Base-by-base conservation (phyloP, 2,888 invertebrate species). In the Nomada lathburiana region DNA sequence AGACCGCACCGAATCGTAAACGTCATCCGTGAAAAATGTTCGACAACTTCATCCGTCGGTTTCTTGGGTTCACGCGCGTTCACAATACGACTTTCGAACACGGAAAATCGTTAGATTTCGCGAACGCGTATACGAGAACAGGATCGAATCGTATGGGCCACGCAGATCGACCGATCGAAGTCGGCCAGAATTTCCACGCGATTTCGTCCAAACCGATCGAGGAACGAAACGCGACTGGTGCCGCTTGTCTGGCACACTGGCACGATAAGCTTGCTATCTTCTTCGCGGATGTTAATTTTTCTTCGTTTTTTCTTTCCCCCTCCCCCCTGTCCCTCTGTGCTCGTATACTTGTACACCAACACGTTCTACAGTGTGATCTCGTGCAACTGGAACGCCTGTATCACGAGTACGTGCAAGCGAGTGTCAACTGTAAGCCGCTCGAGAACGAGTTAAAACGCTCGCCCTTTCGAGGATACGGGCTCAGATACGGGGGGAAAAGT, bases 241-340 rank as follows among this genome's bases (percentile, higher is more conserved):
- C 77, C 82, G 74, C 57, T 82, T 70, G 73, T 85, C 82, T 83
- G 80, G 76, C 82, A 50, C 63, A 18, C 68, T 47, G 47, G 63
- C 29, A 65, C 76, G 90, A 91, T 91, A 91, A 90, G 84, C 83
- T 53, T 75, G 79, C 81, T 90, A 91, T 90, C 89, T 89, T 84
- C 84, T 81, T 75, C 86, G 69, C 90, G 91, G 90, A 91, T 89
- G 89, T 89, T 84, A 85, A 80, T 87, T 82, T 89, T 89, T 90
- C 87, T 80, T 82, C 79, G 65, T 76, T 65, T 71, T 26, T 76
- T n/a, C n/a, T 55, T 36, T 59, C 18, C 47, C 55, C 42, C 18
- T 29, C 26, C 53, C 7, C 0, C 16, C 29, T 18, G 10, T 71
- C 29, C 44, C 3, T 47, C n/a, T 36, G 1, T 18, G 20, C 42